These are phyloP conservation scores for Bubalus kerabau DNA, from an alignment of 2,113 vertebrate species.

Conservation along the genomic window DNA sequence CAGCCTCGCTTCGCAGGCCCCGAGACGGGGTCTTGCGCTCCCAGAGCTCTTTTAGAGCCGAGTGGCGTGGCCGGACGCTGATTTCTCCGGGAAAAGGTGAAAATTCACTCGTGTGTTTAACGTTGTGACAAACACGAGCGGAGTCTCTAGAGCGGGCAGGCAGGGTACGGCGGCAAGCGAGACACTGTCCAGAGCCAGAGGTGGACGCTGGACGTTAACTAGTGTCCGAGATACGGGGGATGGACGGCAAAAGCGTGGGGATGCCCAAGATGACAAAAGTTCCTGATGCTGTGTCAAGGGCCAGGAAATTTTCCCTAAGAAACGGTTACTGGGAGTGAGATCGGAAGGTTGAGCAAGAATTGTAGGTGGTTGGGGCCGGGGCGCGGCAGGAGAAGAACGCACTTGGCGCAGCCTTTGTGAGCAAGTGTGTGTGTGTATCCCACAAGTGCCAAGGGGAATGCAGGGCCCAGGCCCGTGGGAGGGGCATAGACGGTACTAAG, in stretches of 20 bases:
- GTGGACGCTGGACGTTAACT: accelerated
- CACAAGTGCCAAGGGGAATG: accelerated
- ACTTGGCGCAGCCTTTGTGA: not conserved
- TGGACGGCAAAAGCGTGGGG: accelerated
- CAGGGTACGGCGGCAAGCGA: accelerated
- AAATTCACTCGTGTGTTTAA: accelerated
- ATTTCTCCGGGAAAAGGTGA: accelerated
- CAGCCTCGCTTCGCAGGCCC: not conserved
- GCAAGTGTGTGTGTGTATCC: not conserved
- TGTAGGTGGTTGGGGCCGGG: no score
- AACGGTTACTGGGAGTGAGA: accelerated
- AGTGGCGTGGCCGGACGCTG: accelerated
- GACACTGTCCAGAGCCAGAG: not conserved
- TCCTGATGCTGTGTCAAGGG: accelerated
- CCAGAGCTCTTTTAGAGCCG: accelerated
- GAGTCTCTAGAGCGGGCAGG: accelerated
- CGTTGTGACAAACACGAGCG: accelerated
- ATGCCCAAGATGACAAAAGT: accelerated
- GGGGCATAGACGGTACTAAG: accelerated
- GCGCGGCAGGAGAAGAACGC: not conserved
- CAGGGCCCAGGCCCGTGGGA: accelerated
- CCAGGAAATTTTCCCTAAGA: accelerated
- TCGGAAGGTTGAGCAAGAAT: not conserved
- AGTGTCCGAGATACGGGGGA: accelerated
- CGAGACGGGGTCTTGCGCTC: not conserved